Base-by-base conservation (phyloP, 2,113 vertebrate genomes). In the Sisor rabdophorus region DNA sequence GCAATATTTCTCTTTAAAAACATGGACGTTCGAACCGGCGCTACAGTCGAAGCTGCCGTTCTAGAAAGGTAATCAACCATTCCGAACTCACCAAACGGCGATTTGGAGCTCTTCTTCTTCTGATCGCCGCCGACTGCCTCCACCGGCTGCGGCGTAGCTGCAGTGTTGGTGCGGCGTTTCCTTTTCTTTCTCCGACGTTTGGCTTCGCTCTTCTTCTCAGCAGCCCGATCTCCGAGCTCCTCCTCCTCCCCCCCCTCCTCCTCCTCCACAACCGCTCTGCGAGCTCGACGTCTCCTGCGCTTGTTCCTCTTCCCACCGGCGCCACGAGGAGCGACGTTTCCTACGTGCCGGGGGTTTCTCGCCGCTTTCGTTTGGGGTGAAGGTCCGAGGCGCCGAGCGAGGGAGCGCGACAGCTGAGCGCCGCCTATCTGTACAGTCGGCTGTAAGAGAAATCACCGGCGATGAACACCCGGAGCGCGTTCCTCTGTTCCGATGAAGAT, bases 351-450 rank as follows among this genome's bases (percentile, higher is more conserved):
- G 5, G 17, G 15, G 24, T 32, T 44, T 52, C 47, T 5, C 44
- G 13, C 22, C 4, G 3, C 10, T 10, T 64, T 36, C 10, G 15
- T 54, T 17, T 78, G 55, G 22, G 67, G 55, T 15, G 72, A 55
- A 36, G 76, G 65, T 36, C 58, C 71, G 9, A 81, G 80, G 28
- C 56, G 64, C 36, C 75, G 30, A 2, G 36, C 36, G 20, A 81
- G 68, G 47, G 76, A 36, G n/a, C 32, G 19, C 30, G 64, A 71
- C 15, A 81, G 12, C 26, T 65, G 72, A 24, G 2, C 7, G 2
- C 53, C 56, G 55, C 44, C 20, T 22, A 20, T 52, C 7, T n/a
- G 48, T 17, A 10, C 12, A n/a, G 44, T 19, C 5, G 2, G 3
- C 65, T 52, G 64, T n/a, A 22, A 44, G n/a, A n/a, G 28, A 44